Evolutionary conservation across 2,797 vertebrate genomes (phyloP).

Genomic region (Pseudochaenichthys georgianus): DNA sequence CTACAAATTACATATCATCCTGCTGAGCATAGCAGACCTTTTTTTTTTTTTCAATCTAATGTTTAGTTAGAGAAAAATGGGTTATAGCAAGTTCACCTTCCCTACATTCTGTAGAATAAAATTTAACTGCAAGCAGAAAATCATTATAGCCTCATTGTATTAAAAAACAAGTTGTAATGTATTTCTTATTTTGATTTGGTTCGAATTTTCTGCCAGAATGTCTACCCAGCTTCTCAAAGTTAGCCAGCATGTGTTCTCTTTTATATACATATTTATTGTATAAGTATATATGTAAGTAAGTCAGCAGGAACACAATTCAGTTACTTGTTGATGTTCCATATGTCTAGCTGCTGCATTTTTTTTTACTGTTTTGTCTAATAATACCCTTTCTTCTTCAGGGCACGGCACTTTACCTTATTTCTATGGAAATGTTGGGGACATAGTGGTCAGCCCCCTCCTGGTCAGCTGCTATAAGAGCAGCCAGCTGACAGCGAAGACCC

Average conservation of each 20-base stretch:
- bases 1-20: not conserved
- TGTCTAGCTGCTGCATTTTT: not conserved
- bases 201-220: no score
- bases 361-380: not conserved
- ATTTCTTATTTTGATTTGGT: no score
- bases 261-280: not conserved
- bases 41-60: no score
- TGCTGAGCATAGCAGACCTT: not conserved
- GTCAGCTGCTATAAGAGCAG: conserved; percentile 96
- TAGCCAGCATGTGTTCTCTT: not conserved
- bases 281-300: not conserved
- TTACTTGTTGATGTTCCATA: not conserved
- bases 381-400: conserved; percentile 78
- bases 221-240: not conserved
- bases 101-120: no score
- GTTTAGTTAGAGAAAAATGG: no score
- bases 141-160: not conserved
- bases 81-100: not conserved
- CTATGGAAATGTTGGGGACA: conserved; percentile 97
- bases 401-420: conserved; percentile 98
- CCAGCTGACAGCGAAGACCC: conserved; percentile 90
- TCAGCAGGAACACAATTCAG: not conserved
- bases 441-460: conserved; percentile 97
- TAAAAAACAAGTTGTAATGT: no score
- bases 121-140: not conserved